phyloP scores from a whole-genome alignment of 2,797 vertebrate species.

The Selene dorsalis region DNA sequence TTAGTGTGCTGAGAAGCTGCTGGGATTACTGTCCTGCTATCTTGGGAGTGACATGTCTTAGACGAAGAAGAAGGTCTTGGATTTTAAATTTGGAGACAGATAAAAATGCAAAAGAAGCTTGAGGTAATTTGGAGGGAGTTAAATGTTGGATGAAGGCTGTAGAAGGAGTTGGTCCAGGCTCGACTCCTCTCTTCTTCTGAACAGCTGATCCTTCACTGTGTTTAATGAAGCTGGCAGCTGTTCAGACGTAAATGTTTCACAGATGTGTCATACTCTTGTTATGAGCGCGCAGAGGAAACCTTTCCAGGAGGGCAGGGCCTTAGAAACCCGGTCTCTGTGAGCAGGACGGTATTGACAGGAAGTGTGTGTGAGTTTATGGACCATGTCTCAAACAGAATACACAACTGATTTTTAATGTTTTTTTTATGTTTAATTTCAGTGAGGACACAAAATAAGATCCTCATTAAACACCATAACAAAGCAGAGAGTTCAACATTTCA shows the following conservation, averaged over 20 bases:
- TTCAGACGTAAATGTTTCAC: conserved; percentile 43
- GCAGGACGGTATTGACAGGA: neutral
- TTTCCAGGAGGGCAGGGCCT: neutral
- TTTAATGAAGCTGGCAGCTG: conserved; percentile 37
- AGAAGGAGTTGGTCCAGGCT: neutral
- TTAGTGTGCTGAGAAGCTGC: conserved; percentile 16
- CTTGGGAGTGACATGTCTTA: neutral
- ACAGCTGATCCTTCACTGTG: conserved; percentile 5
- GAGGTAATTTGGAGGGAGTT: neutral
- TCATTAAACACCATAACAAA: neutral
- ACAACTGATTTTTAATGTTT: neutral
- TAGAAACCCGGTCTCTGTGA: neutral
- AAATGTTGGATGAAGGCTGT: neutral
- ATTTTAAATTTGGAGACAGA: neutral
- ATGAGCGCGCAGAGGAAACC: conserved; percentile 9
- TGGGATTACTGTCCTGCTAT: conserved; percentile 18
- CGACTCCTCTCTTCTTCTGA: conserved; percentile 13
- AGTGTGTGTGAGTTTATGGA: neutral
- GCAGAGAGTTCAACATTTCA: neutral
- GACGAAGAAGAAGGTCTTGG: neutral
- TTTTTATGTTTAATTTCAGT: neutral
- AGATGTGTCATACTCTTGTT: conserved; percentile 46
- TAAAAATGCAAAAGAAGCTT: neutral
- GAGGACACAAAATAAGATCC: neutral
- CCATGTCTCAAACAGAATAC: neutral